Percentiles rank a stretch among this genome's conserved stretches.
These are phyloP conservation scores for Mohoua ochrocephala DNA, from an alignment of 2,113 vertebrate genomes.

Conservation along the genomic window DNA sequence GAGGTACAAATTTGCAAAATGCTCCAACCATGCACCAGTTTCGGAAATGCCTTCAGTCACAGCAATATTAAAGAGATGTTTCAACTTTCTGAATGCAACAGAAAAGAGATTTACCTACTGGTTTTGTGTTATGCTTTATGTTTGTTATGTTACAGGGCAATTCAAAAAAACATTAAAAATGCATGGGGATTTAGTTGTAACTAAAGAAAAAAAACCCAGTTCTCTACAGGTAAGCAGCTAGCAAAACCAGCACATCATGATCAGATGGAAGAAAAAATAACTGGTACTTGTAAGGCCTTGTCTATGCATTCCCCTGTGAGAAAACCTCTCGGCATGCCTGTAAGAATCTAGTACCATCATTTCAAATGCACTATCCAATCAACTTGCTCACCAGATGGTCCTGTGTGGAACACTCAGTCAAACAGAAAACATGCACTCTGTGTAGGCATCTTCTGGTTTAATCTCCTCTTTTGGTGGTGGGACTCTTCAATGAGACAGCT, in stretches of 20 bases:
- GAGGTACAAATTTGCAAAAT: background rate
- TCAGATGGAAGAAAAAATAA: background rate
- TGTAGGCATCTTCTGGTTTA: background rate
- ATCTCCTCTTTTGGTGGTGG: background rate
- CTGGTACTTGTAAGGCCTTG: background rate
- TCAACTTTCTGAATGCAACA: conserved; percentile 25
- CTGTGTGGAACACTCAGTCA: background rate
- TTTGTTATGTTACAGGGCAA: background rate
- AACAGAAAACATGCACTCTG: background rate
- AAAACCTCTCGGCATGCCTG: background rate
- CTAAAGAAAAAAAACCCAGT: background rate
- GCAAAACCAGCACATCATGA: background rate
- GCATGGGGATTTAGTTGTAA: background rate
- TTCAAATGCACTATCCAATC: conserved; percentile 10
- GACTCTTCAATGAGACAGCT: background rate
- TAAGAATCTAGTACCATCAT: background rate
- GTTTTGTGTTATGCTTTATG: conserved; percentile 22
- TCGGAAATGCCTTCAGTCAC: conserved; percentile 33
- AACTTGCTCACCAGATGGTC: conserved; percentile 17
- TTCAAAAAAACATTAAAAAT: conserved; percentile 40
- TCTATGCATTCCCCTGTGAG: background rate
- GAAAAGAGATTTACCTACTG: conserved; percentile 41
- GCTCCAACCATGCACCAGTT: background rate
- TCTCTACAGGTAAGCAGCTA: background rate
- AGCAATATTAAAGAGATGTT: conserved; percentile 50